Percentiles rank a stretch among this genome's conserved stretches.
Conservation (phyloP, 2,888 invertebrate species). For the Leistus spinibarbis region DNA sequence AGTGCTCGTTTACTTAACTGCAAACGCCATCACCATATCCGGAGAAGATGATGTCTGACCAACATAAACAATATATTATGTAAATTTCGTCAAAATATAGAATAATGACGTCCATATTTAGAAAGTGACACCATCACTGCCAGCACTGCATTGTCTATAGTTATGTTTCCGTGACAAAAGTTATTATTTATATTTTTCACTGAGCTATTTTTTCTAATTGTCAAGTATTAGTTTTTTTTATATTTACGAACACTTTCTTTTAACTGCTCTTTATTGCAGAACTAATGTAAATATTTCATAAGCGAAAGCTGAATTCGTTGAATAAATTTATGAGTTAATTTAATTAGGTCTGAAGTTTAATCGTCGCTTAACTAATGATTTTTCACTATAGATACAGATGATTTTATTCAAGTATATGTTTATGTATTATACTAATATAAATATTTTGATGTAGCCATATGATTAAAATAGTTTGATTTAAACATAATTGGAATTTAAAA, state of each 20-base stretch:
- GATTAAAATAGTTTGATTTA: neutral
- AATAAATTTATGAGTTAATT: neutral
- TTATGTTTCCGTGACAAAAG: slow-evolving; percentile 32
- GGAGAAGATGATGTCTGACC: neutral
- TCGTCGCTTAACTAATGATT: neutral
- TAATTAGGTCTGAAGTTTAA: neutral
- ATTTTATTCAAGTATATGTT: too few relatives aligned
- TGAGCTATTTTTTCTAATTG: neutral
- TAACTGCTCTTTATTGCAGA: neutral
- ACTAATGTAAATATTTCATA: neutral
- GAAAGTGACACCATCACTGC: slow-evolving; percentile 19
- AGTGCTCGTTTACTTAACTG: too few relatives aligned
- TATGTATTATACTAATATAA: too few relatives aligned
- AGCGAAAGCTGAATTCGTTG: neutral
- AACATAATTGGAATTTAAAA: too few relatives aligned
- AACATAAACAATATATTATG: neutral
- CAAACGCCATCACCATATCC: neutral
- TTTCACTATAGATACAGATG: neutral
- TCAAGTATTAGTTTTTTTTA: neutral
- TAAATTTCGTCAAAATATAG: neutral
- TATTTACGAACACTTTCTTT: neutral
- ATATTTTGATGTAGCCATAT: neutral
- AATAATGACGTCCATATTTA: slow-evolving; percentile 10
- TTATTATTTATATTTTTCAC: slow-evolving; percentile 14
- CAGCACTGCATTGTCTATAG: slow-evolving; percentile 10